Conservation (phyloP, 1,140 invertebrate species). For the Rhynchophorus ferrugineus region DNA sequence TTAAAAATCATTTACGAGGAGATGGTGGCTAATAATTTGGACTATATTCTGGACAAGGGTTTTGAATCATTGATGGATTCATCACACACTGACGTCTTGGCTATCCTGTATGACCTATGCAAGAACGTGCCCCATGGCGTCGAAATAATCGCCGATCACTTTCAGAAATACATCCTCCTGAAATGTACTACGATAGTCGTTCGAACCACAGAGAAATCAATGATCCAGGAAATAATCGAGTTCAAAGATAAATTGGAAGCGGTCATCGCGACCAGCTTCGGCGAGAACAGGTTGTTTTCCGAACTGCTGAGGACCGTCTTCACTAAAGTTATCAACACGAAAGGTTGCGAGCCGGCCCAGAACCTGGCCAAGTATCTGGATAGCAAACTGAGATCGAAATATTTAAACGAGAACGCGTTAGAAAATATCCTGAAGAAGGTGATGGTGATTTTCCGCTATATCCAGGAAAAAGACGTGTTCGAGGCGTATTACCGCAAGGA, state of each 20-base stretch:
- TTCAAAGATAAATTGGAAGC: constrained; percentile 97
- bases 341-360: constrained; percentile 95
- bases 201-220: constrained; percentile 91
- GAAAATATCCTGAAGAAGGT: constrained; percentile 93
- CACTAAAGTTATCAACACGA: constrained; percentile 92
- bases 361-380: constrained; percentile 70
- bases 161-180: constrained; percentile 92
- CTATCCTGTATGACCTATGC: constrained; percentile 80
- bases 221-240: constrained; percentile 92
- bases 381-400: constrained; percentile 76
- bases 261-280: constrained; percentile 84
- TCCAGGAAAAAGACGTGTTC: constrained; percentile 98
- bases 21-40: constrained; percentile 80
- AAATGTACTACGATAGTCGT: constrained; percentile 90
- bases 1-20: constrained; percentile 48
- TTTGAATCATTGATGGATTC: constrained; percentile 82
- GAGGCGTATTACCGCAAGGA: constrained; percentile 99
- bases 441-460: constrained; percentile 95
- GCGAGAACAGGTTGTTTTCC: constrained; percentile 85
- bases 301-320: constrained; percentile 93
- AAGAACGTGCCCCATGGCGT: constrained; percentile 83
- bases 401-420: constrained; percentile 94
- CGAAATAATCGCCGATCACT: constrained; percentile 75
- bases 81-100: constrained; percentile 75
- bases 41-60: constrained; percentile 83